Conservation (phyloP, 2,888 invertebrate genomes). For the Chalcis sispes region DNA sequence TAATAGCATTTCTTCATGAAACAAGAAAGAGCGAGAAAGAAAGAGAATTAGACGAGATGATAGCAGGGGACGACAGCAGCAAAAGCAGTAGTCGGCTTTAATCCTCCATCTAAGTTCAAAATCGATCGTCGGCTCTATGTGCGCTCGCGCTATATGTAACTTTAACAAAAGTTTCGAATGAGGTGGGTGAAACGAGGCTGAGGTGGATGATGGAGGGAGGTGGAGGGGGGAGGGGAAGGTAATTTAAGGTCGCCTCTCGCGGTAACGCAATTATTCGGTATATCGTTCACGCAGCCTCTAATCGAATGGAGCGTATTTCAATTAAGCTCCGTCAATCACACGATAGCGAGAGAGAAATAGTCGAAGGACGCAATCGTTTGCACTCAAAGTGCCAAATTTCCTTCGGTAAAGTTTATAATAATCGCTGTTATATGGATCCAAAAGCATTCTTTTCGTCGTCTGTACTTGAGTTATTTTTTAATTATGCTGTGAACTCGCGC, state of each 20-base stretch:
- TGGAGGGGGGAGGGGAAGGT: constrained; percentile 7
- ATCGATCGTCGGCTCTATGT: constrained; percentile 31
- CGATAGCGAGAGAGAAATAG: too few species aligned
- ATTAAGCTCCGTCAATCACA: constrained; percentile 54
- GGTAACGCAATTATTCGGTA: constrained; percentile 55
- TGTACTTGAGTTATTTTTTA: too few species aligned
- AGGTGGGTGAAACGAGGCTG: background rate
- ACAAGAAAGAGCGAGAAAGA: too few species aligned
- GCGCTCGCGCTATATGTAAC: constrained; percentile 20
- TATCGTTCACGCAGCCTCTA: constrained; percentile 54
- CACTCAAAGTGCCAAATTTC: too few species aligned
- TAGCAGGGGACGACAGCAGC: background rate
- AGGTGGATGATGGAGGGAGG: too few species aligned
- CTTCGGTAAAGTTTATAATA: too few species aligned
- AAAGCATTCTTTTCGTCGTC: too few species aligned
- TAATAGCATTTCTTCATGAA: constrained; percentile 15
- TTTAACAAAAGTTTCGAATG: constrained; percentile 48
- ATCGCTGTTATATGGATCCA: too few species aligned
- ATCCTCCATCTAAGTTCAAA: constrained; percentile 49
- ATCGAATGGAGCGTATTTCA: constrained; percentile 55
- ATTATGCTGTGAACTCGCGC: too few species aligned
- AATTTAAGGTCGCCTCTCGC: constrained; percentile 48
- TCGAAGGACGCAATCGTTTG: too few species aligned
- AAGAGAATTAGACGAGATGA: background rate
- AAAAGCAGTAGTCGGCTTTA: constrained; percentile 20